Evolutionary conservation across 2,888 invertebrate genomes (phyloP), one percentile per base, ranked within the genome.

Genomic region (Drosophila anomelani): DNA sequence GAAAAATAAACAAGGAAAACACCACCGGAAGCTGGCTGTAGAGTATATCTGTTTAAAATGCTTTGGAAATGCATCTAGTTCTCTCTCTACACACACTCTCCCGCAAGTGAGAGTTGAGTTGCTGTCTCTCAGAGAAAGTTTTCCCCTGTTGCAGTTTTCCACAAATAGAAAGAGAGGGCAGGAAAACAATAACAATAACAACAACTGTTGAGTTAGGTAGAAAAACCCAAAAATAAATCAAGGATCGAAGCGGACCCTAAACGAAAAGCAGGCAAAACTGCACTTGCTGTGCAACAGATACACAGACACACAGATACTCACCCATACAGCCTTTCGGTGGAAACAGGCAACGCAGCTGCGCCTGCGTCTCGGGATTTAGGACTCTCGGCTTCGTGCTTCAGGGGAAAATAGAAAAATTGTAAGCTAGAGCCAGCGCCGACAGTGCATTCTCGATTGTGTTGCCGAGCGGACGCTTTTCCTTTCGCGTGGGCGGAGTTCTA

Each of bases 401-500:
- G 61, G 79, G 34, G 51, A 51, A 51, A 51, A 80, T 77, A 77
- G 76, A 80, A 83, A 82, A 83, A 81, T 82, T 54, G 61, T 66
- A 78, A 75, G 63, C 74, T 64, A 34, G 62, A 72, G 53, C 68
- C 54, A 58, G 71, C 73, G 51, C 83, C 78, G 75, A 78, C 90
- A 90, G 90, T 91, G 90, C 88, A 88, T 83, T 89, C 82, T 85
- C 66, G 85, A 78, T 78, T 83, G 81, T 81, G 86, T 87, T 86
- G 86, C 90, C 73, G 91, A 86, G 78, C 73, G 72, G 90, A 91
- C 88, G 91, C 91, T 89, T 85, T 85, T 75, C 66, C 38, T 58
- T 68, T 43, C 41, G 80, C 72, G 80, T 78, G 76, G 77, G 68
- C 57, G 76, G 32, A 63, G 34, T 72, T 67, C 23, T 56, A 67